These are phyloP conservation scores for Hydractinia echinata DNA, from an alignment of 30 jellyfish, hydroid and myxozoan genomes.

Conservation along the genomic window DNA sequence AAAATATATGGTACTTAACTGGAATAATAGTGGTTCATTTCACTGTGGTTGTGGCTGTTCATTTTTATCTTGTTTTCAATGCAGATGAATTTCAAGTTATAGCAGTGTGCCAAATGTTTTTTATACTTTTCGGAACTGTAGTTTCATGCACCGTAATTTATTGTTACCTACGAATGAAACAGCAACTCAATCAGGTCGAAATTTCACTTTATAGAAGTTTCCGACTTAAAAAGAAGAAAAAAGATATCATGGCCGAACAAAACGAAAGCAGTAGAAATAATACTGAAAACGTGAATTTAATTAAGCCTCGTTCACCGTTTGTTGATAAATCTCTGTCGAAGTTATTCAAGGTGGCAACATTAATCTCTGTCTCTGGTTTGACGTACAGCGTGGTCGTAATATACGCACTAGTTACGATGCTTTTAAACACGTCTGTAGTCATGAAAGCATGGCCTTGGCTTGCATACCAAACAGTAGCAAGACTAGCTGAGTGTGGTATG, in stretches of 20 bases:
- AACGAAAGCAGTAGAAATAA: background rate
- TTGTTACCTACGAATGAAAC: conserved; percentile 8
- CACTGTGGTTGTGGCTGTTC: background rate
- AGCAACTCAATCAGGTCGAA: conserved; percentile 6
- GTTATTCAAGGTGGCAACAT: background rate
- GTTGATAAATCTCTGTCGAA: background rate
- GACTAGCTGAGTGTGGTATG: conserved; percentile 7
- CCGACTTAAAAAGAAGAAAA: background rate
- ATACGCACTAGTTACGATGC: background rate
- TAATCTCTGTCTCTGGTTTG: background rate
- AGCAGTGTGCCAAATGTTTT: conserved; percentile 16
- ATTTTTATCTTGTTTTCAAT: conserved; percentile 2
- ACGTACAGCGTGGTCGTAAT: background rate
- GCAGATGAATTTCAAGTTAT: background rate
- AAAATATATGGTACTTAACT: background rate
- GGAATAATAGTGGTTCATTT: background rate
- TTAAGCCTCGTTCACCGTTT: conserved; percentile 11
- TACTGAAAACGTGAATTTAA: background rate
- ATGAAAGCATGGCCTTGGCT: conserved; percentile 13
- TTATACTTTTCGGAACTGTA: conserved; percentile 11
- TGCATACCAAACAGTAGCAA: conserved; percentile 11
- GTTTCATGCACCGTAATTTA: background rate
- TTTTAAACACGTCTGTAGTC: background rate
- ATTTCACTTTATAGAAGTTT: background rate
- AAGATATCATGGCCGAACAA: background rate